These are phyloP conservation scores for Hydropotes inermis DNA, from an alignment of 2,113 vertebrate genomes.

Conservation along the genomic window DNA sequence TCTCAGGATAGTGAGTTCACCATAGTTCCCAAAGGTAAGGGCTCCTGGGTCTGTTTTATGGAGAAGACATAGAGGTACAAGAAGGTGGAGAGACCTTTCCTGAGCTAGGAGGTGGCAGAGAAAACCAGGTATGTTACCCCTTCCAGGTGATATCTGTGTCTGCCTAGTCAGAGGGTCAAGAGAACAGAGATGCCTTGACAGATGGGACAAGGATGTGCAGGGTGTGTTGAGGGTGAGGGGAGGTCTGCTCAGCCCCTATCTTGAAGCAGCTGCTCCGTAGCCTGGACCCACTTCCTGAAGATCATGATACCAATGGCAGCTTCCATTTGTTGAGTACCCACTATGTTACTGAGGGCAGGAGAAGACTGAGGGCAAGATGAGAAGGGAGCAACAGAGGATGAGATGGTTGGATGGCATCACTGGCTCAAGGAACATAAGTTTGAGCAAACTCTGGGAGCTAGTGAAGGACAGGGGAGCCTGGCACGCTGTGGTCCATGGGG, in stretches of 20 bases:
- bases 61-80: not conserved
- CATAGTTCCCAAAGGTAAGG: not conserved
- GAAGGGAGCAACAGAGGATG: not conserved
- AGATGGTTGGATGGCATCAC: not conserved
- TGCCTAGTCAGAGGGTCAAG: not conserved
- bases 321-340: not conserved
- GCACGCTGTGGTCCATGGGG: not conserved
- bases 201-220: not conserved
- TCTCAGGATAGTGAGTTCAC: not conserved
- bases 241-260: not conserved
- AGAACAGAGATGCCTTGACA: not conserved
- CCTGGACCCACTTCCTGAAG: accelerated
- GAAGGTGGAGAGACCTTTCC: not conserved
- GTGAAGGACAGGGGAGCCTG: not conserved
- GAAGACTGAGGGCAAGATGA: not conserved
- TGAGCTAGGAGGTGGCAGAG: not conserved
- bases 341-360: not conserved
- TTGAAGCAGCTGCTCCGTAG: accelerated
- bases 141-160: not conserved
- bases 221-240: not conserved
- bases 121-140: accelerated
- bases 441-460: not conserved
- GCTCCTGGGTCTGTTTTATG: not conserved
- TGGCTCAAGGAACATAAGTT: not conserved
- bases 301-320: accelerated